Base-by-base conservation (phyloP, 1,140 invertebrate genomes). In the Ptiloglossa arizonensis region DNA sequence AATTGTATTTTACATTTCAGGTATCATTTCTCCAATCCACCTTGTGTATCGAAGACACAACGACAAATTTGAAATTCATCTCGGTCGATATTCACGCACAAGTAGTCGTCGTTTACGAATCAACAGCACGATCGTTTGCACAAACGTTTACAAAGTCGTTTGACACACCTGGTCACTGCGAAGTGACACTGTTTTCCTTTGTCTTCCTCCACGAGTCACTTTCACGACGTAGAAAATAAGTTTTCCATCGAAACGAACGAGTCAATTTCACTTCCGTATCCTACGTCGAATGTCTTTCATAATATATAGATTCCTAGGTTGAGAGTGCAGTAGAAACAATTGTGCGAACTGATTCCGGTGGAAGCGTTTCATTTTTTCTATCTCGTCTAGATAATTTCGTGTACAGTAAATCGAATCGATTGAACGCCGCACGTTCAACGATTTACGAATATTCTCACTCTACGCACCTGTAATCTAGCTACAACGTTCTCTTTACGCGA, bases 281-380 rank as follows among this genome's bases (percentile, higher is more conserved):
- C 59, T 62, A 41, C 24, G 19, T 44, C n/a, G 3, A 22, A 35
- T 59, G 60, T 64, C 60, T 74, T 74, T 74, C 72, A 44, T 17
- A 5, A 24, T 19, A 19, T 17, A 15, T 57, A 3, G 8, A 74
- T 35, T 46, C n/a, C 11, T 13, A 60, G 35, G 27, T 35, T 35
- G 32, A 41, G 1, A 13, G n/a, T n/a, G n/a, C n/a, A n/a, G 59
- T 24, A 62, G 59, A 41, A n/a, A 3, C 44, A 50, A 67, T 5
- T 74, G 13, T 60, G 56, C 72, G 71, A 83, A 83, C 81, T 83
- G 81, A 83, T 83, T 82, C 80, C 80, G 81, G 80, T 82, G 80
- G 56, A 24, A 60, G 80, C 80, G 44, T 79, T 57, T n/a, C n/a
- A n/a, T n/a, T n/a, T n/a, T n/a, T n/a, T 57, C 66, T 60, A 82